Conservation (phyloP, 2,888 invertebrate species). For the Willowsia nigromaculata region DNA sequence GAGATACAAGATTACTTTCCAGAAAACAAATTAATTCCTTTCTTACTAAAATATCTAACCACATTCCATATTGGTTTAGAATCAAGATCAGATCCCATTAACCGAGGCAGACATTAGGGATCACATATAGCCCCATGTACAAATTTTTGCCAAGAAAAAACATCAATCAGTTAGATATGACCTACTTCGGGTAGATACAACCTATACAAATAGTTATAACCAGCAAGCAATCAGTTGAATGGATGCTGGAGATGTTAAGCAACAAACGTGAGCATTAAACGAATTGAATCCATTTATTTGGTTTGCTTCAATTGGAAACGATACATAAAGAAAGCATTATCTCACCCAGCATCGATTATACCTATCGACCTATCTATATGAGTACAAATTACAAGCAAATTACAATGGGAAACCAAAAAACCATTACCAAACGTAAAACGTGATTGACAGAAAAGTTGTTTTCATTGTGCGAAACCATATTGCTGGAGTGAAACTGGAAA, state of each 20-base stretch:
- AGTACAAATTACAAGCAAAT: conserved; percentile 1
- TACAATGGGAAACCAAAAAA: conserved; percentile 12
- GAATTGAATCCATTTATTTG: background rate
- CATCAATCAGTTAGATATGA: background rate
- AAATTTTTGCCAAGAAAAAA: background rate
- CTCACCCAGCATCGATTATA: background rate
- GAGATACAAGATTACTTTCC: too few species aligned
- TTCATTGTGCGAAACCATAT: background rate
- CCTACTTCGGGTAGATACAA: background rate
- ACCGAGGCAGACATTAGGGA: too few species aligned
- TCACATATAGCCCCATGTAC: background rate
- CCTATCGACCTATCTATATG: too few species aligned
- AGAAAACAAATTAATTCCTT: background rate
- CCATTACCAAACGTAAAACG: conserved; percentile 19
- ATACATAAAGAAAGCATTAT: background rate
- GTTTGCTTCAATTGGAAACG: background rate
- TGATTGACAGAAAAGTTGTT: conserved; percentile 21
- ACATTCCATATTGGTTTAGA: background rate
- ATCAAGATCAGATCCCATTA: background rate
- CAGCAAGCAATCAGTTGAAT: background rate
- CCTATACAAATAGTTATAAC: background rate
- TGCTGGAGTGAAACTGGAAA: background rate
- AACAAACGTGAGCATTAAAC: background rate
- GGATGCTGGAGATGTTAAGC: background rate
- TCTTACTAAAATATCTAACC: background rate